These are phyloP conservation scores for Sturnira hondurensis DNA, from an alignment of 2,113 vertebrate species.

Conservation along the genomic window DNA sequence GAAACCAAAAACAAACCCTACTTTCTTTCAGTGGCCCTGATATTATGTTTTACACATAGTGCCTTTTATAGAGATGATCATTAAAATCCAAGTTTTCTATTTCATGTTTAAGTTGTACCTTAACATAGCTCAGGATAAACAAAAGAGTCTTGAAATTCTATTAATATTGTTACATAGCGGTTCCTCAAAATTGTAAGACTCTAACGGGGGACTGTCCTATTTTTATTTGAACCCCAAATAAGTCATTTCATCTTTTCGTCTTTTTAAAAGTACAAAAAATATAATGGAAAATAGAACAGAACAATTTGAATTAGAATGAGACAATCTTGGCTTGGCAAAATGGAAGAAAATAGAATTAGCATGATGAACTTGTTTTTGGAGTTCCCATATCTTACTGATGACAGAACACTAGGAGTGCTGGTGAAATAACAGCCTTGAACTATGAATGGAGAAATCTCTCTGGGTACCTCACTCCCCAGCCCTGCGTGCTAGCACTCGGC, in stretches of 20 bases:
- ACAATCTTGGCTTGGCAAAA: background rate
- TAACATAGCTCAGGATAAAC: background rate
- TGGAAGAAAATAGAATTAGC: background rate
- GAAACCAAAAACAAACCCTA: background rate
- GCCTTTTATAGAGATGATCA: conserved; percentile 26
- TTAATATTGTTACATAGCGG: background rate
- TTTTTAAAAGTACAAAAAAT: background rate
- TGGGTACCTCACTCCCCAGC: background rate
- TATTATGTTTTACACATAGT: background rate
- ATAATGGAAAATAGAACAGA: background rate
- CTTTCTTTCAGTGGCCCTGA: background rate
- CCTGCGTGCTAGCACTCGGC: background rate
- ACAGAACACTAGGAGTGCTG: background rate
- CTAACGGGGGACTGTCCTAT: background rate
- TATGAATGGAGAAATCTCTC: background rate
- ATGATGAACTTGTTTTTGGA: background rate
- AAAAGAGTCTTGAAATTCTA: background rate
- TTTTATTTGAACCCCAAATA: conserved; percentile 26
- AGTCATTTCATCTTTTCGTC: background rate
- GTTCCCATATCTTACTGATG: background rate
- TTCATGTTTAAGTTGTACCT: conserved; percentile 17
- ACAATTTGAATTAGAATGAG: background rate
- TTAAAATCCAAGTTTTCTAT: conserved; percentile 25
- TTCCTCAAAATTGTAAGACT: background rate
- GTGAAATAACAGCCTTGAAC: background rate